Evolutionary conservation across 2,797 vertebrate species (phyloP), one percentile per base, ranked within the genome.

Genomic region (Coregonus sp.): DNA sequence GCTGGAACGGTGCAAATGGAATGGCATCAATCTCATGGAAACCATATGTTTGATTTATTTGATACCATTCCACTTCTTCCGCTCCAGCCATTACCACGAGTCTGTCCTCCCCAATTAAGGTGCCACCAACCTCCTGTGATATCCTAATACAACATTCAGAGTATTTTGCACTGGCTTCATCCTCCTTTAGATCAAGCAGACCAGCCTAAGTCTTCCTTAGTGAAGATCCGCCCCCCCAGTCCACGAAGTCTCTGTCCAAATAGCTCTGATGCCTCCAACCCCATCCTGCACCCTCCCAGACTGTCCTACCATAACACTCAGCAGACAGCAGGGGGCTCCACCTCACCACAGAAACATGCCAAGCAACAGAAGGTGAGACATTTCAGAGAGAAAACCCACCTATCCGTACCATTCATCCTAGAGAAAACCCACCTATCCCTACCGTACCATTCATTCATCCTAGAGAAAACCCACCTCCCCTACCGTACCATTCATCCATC

Each of bases 241-340:
- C 88, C 89, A 33, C 73, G 54, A 29, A 75, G 15, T 56, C 81
- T 80, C 40, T 87, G 85, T 77, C 67, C 86, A 20, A 83, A 79
- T 75, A 71, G 87, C 18, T 89, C 89, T 25, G 87, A 91, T 76
- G 80, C 81, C n/a, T 81, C 81, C 40, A 90, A 92, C 86, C 90
- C 90, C 59, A 74, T 92, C 47, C 70, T 92, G 33, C 89, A 92
- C 78, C 90, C 93, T 65, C 85, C 90, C 2, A 90, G 89, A 83
- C 78, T 89, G 65, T 90, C 89, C 5, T 87, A 85, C 77, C 81
- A 78, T 1, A 88, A 80, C 79, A 54, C 80, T 37, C 89, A 85
- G 73, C 81, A 71, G 74, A 79, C 78, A 73, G 86, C 88, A 47
- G 81, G 75, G 78, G 67, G 77, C 31, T 70, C 81, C 56, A 51